Base-by-base conservation (phyloP, 2,797 vertebrate genomes). In the Lepidocolaptes lacrymiger region DNA sequence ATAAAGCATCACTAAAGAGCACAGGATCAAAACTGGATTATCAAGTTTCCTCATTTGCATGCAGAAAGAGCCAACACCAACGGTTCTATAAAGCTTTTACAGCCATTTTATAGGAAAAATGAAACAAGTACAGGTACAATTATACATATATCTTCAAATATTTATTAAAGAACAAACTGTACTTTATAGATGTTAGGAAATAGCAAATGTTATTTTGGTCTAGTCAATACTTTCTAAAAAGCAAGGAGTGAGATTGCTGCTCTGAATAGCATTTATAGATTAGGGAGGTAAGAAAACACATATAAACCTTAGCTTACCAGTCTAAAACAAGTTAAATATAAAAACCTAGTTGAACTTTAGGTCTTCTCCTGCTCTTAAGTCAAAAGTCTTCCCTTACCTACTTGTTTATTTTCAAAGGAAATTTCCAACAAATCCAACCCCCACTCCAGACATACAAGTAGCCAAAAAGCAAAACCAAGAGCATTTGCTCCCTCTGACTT, bases 11-110 rank as follows among this genome's bases (percentile, higher is more conserved):
- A 27, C 76, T 93, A 93, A 91, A 26, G 49, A 92, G 59, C 41
- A 66, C 1, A 81, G 32, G 32, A 91, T 86, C 55, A 85, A 92
- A 97, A 96, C 82, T 75, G 82, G 89, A 96, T 91, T 92, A 91
- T 89, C 95, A 78, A 30, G 73, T 89, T 93, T 66, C 36, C 51
- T 6, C 7, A 72, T 82, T 24, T 80, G 77, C 87, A 96, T 52
- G 49, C 23, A 75, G 72, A 91, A 94, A 91, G 74, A 88, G 26
- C n/a, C 80, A 8, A 32, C 12, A 36, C 49, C 4, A 11, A 76
- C n/a, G 22, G 52, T 94, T 52, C 76, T 63, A 30, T 32, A 68
- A 72, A 89, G 91, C n/a, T 89, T 88, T 63, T 68, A 74, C 20
- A 83, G 63, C 2, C 30, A 58, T 62, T 88, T 93, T 44, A 71